phyloP scores from a whole-genome alignment of 2,113 vertebrate genomes.

The Saccopteryx bilineata region DNA sequence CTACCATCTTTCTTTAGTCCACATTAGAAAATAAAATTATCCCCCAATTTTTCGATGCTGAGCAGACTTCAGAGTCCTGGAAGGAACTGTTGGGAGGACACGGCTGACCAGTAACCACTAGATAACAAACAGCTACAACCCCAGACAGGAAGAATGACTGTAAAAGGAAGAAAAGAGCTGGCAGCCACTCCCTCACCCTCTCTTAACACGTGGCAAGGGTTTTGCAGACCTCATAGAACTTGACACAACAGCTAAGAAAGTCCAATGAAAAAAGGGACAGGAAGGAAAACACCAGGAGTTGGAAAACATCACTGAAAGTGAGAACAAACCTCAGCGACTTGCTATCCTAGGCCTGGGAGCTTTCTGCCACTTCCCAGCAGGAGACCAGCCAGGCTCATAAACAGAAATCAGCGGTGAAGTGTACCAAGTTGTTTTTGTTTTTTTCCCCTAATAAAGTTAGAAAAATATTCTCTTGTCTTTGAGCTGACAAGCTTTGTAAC shows the following conservation, averaged over 20 bases:
- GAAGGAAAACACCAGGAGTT: not conserved
- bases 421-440: not conserved
- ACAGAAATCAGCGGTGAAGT: conserved; percentile 70
- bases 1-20: not conserved
- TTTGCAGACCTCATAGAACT: not conserved
- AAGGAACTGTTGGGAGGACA: not conserved
- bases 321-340: conserved; percentile 67
- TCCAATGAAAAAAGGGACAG: conserved; percentile 1
- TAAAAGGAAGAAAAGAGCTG: conserved; percentile 52
- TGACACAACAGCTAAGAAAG: not conserved
- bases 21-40: not conserved
- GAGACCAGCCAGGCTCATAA: conserved; percentile 66
- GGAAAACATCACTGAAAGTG: conserved; percentile 71
- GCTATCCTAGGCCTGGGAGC: conserved; percentile 10
- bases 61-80: not conserved
- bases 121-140: not conserved
- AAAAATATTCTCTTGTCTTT: conserved; percentile 30
- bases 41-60: not conserved
- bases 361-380: conserved; percentile 66
- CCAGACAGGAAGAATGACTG: not conserved
- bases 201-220: not conserved
- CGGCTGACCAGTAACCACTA: not conserved
- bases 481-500: conserved; percentile 11
- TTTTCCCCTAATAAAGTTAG: conserved; percentile 64
- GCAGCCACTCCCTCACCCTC: not conserved